Evolutionary conservation across 2,113 vertebrate species (phyloP).

Genomic region (Amphilophus citrinellus): DNA sequence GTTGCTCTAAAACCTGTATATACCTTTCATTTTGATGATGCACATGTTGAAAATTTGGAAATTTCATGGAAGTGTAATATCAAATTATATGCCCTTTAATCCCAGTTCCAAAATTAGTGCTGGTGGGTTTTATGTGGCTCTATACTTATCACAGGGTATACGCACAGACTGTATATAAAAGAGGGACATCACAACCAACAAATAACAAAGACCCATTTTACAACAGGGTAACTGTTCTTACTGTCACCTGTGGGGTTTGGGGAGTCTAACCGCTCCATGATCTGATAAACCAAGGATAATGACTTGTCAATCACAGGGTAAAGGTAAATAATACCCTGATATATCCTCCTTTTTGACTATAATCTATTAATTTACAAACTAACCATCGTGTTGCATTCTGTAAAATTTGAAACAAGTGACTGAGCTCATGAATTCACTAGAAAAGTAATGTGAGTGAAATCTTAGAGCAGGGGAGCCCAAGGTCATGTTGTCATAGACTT

Average conservation of each 20-base stretch:
- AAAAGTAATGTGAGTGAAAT: background rate
- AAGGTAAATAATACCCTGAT: background rate
- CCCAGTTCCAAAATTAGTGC: background rate
- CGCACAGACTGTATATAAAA: background rate
- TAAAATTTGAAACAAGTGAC: background rate
- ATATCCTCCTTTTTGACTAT: background rate
- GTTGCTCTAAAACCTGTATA: background rate
- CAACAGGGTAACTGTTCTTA: background rate
- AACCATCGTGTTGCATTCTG: background rate
- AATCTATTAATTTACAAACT: background rate
- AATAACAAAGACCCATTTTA: accelerated
- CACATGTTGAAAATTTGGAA: background rate
- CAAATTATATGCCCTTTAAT: background rate
- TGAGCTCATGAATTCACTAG: background rate
- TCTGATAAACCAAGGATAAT: background rate
- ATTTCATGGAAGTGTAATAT: background rate
- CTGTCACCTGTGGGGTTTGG: background rate
- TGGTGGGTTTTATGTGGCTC: accelerated
- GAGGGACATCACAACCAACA: background rate
- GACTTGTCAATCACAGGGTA: background rate
- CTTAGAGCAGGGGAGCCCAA: background rate
- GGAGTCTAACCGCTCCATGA: background rate
- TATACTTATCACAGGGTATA: background rate
- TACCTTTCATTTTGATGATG: background rate
- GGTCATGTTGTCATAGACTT: background rate